Evolutionary conservation across 2,888 invertebrate genomes (phyloP), one percentile per base, ranked within the genome.

Genomic region (Eupsilia transversa): DNA sequence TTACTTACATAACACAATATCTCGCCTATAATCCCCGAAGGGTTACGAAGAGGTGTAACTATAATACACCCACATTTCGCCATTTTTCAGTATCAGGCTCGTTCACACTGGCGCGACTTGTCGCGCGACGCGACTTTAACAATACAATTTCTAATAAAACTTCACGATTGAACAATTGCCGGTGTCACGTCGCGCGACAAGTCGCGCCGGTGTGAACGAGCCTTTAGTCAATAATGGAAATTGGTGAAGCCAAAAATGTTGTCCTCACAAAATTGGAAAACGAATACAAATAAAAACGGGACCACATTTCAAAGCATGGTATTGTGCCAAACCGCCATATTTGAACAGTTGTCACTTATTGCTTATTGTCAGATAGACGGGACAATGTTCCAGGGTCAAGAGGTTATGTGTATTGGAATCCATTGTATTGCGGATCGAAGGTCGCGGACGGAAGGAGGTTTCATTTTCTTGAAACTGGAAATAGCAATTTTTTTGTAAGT

Each of bases 291-390:
- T 73, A 56, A 41, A 60, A 80, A 27, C 46, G 17, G 10, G 17
- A 14, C n/a, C 17, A 49, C 41, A 49, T 63, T 52, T 73, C 49
- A 80, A 80, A 41, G 56, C 41, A n/a, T 6, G 14, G 20, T 41
- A 64, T 61, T 77, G 33, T 81, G 57, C n/a, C 68, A 52, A 46
- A 4, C 43, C 17, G 27, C 38, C 63, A 59, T 82, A 66, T 79
- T 79, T 27, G 43, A 68, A 77, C 52, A 64, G 20, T 46, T 68
- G 78, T 79, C 78, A 64, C 43, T 67, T 79, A 77, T 64, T 59
- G 52, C 38, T 61, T 73, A 61, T 77, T 74, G 60, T 27, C 7
- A 71, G 14, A 63, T 2, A 9, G 78, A 46, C 64, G 38, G n/a
- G 12, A 77, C 69, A 68, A 82, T 68, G 33, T 38, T 17, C 43